Evolutionary conservation across 1,140 invertebrate species (phyloP), one percentile per base, ranked within the genome.

Genomic region (Dryas iulia): DNA sequence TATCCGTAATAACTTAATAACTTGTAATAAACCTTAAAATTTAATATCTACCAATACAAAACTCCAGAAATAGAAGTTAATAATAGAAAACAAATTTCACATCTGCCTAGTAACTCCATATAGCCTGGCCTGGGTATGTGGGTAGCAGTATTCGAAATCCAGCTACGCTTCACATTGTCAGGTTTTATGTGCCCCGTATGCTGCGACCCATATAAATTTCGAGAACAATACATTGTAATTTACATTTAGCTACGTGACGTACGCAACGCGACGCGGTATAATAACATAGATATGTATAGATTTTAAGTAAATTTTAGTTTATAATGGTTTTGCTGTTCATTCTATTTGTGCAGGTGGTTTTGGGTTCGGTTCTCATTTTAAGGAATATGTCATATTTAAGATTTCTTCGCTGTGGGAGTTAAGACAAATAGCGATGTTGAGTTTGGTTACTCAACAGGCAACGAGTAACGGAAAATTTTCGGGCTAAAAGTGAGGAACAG

Each of bases 181-280:
- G 39, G 39, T 47, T 47, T 33, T 47, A 47, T 21, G 39, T 47
- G 39, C 39, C 39, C 39, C 39, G 39, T 47, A 18, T n/a, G 39
- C 39, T 47, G 39, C 39, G 39, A 47, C 39, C 39, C 39, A n/a
- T 47, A 47, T 47, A 47, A 47, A 47, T 47, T 47, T 47, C 39
- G 39, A 47, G 39, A 47, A 47, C 39, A 47, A 47, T 47, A 47
- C 39, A 47, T 47, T 47, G 39, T 47, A 47, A 47, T 47, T 47
- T 47, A 47, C 39, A 47, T 47, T 47, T 47, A 47, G 2, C 2
- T 47, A 21, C 39, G 39, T 47, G 39, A 47, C 14, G 39, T 47
- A 47, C n/a, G 39, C 30, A 1, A 6, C 10, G 30, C 39, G 39
- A 18, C n/a, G n/a, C n/a, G n/a, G n/a, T n/a, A n/a, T n/a, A n/a